Conservation (phyloP, 1,140 invertebrate genomes). For the Anoplolepis gracilipes region DNA sequence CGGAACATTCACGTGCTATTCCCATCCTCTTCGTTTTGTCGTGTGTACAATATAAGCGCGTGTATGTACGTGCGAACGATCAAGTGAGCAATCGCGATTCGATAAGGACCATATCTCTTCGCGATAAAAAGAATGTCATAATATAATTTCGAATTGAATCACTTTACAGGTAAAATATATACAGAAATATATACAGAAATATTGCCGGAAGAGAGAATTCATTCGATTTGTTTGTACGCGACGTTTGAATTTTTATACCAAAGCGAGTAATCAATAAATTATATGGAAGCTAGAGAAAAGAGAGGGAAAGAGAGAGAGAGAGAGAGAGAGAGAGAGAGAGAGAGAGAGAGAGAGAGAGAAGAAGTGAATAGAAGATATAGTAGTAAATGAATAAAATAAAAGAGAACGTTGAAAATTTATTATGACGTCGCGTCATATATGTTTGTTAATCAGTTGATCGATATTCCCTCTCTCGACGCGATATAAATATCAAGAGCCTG, state of each 20-base stretch:
- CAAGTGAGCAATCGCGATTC: slow-evolving; percentile 21
- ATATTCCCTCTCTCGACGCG: neutral
- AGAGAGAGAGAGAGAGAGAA: neutral
- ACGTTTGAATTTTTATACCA: neutral
- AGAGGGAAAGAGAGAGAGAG: neutral
- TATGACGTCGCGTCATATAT: neutral
- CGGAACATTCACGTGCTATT: slow-evolving; percentile 48
- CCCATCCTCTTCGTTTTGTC: slow-evolving; percentile 49
- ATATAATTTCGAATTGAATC: slow-evolving; percentile 15
- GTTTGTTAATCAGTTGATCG: slow-evolving; percentile 12
- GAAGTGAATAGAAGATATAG: too few species aligned
- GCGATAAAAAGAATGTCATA: neutral
- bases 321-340: neutral
- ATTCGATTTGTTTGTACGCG: neutral
- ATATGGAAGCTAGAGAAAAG: neutral
- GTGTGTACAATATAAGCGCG: slow-evolving; percentile 25
- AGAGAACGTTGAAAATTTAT: slow-evolving; percentile 36
- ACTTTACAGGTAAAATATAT: neutral
- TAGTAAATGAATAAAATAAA: slow-evolving; percentile 10
- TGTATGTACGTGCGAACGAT: neutral
- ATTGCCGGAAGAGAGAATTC: neutral
- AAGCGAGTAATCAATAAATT: neutral
- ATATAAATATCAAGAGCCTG: slow-evolving; percentile 13
- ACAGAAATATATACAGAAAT: too few species aligned
- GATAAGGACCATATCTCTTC: neutral